These are phyloP conservation scores for Temnothorax nylanderi DNA, from an alignment of 1,140 invertebrate species.

Conservation along the genomic window DNA sequence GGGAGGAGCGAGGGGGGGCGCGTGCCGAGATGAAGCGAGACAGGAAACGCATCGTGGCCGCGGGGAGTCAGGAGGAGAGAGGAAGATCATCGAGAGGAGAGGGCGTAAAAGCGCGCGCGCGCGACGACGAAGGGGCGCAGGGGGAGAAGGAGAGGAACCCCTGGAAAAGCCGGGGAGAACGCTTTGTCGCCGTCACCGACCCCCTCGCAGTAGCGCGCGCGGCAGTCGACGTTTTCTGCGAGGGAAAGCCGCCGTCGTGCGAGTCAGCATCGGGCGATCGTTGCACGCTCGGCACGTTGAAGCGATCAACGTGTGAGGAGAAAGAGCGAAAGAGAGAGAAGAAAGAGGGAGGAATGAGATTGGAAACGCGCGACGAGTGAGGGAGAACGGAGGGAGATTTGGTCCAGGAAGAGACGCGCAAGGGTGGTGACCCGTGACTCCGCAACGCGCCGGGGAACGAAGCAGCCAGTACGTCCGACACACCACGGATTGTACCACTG, in stretches of 20 bases:
- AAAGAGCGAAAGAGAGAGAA: not conserved
- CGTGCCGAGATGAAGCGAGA: constrained; percentile 60
- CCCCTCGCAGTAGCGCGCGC: constrained; percentile 53
- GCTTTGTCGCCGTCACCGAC: constrained; percentile 43
- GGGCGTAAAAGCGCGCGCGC: constrained; percentile 26
- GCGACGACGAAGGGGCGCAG: not conserved
- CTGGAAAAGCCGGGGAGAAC: constrained; percentile 36
- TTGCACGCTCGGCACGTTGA: constrained; percentile 39
- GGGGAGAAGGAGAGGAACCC: constrained; percentile 29
- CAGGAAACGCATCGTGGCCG: constrained; percentile 38
- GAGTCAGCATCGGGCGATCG: constrained; percentile 55
- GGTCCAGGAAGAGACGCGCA: constrained; percentile 69
- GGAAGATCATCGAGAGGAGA: constrained; percentile 33
- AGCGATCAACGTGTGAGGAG: constrained; percentile 16
- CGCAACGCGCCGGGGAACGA: constrained; percentile 52
- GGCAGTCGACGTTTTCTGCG: constrained; percentile 48
- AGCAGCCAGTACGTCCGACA: constrained; percentile 47
- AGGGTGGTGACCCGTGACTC: constrained; percentile 70
- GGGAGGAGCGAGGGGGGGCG: constrained; percentile 60
- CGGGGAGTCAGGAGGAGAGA: not conserved
- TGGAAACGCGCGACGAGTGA: constrained; percentile 36
- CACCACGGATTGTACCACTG: constrained; percentile 39
- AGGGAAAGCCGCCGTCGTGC: constrained; percentile 44
- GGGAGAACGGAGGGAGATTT: not conserved
- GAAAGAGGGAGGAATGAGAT: not conserved